Percentiles rank a stretch among this genome's conserved stretches.
Conservation (phyloP, 2,797 vertebrate species). For the Cyprinella venusta region DNA sequence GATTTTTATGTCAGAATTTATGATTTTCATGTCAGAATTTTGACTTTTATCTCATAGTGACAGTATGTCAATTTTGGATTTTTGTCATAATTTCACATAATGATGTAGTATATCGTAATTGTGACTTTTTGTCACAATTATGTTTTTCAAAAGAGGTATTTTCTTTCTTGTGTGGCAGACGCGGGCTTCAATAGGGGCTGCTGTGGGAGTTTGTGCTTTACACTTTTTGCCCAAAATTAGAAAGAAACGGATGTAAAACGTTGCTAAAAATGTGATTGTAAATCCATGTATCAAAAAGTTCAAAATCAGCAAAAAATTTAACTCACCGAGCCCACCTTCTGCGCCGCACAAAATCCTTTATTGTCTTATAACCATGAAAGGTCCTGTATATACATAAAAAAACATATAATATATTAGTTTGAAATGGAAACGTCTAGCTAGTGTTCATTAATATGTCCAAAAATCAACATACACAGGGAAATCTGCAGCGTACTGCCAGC, state of each 20-base stretch:
- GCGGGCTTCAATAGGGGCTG: neutral
- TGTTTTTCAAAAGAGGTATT: neutral
- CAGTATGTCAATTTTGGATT: neutral
- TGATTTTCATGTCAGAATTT: too few relatives aligned
- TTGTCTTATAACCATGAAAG: slow-evolving; percentile 94
- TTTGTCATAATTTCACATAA: too few relatives aligned
- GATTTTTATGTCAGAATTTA: too few relatives aligned
- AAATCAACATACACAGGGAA: slow-evolving; percentile 86
- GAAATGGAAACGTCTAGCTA: neutral
- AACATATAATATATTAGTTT: slow-evolving; percentile 14
- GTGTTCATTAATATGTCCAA: neutral
- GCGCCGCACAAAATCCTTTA: slow-evolving; percentile 96
- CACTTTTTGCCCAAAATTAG: neutral
- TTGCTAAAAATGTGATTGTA: neutral
- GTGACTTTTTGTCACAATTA: neutral
- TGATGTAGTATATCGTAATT: neutral
- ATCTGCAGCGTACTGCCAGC: slow-evolving; percentile 98
- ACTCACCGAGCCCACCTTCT: slow-evolving; percentile 91
- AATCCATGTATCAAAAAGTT: neutral
- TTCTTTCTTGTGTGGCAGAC: neutral
- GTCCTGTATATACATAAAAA: slow-evolving; percentile 76
- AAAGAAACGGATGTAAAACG: neutral
- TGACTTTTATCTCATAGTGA: neutral
- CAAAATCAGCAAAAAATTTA: neutral
- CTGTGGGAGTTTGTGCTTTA: neutral